These are phyloP conservation scores for Andricus grossulariae DNA, from an alignment of 1,140 invertebrate genomes.

Conservation along the genomic window DNA sequence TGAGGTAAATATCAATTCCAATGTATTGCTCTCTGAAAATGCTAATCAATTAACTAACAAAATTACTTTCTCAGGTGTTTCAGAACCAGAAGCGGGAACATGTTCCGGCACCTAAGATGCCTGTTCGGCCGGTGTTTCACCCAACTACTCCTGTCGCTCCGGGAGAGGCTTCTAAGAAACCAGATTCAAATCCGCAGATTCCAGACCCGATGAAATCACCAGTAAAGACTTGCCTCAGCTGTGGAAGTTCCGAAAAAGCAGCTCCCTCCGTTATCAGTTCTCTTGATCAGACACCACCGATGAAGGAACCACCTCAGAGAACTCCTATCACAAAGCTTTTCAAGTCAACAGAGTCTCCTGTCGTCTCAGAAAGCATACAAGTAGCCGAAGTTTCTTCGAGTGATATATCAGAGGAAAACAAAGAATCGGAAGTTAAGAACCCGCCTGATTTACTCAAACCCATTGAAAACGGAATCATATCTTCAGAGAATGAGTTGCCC, in stretches of 20 bases:
- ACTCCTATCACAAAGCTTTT: conserved; percentile 1
- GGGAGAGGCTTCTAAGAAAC: neutral
- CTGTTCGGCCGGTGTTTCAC: neutral
- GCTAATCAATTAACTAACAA: neutral
- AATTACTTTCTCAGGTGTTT: conserved; percentile 15
- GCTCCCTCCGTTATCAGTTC: conserved; percentile 28
- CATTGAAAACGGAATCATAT: neutral
- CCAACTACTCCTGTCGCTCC: neutral
- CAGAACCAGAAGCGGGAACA: conserved; percentile 31
- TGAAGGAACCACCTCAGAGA: neutral
- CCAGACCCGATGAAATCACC: neutral
- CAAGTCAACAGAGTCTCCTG: neutral
- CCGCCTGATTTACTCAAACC: conserved; percentile 1
- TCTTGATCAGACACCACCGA: neutral
- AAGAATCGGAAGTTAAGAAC: neutral
- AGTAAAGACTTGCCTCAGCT: neutral
- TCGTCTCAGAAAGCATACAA: conserved; percentile 57
- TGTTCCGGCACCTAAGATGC: neutral
- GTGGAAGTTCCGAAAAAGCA: conserved; percentile 36
- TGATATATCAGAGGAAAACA: conserved; percentile 49
- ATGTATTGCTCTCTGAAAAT: neutral
- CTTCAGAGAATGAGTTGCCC: conserved; percentile 28
- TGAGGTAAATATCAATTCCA: conserved; percentile 72
- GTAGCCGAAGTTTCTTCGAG: conserved; percentile 68
- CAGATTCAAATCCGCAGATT: neutral